These are phyloP conservation scores for Maccullochella peelii DNA, from an alignment of 2,113 vertebrate genomes.

Conservation along the genomic window DNA sequence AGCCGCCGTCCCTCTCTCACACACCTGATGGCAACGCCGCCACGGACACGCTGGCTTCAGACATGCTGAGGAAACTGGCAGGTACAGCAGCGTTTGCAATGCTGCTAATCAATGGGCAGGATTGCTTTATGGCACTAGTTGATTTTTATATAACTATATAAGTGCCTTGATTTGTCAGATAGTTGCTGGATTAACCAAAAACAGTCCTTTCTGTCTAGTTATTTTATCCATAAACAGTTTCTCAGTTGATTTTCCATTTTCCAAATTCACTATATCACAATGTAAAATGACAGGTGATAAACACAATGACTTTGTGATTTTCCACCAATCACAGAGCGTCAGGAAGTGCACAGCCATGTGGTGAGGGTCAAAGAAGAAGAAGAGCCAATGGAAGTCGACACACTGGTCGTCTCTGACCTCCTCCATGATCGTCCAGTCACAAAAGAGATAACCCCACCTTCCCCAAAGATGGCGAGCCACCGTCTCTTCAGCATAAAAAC, in stretches of 20 bases:
- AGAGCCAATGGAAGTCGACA: conserved; percentile 68
- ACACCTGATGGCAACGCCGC: conserved; percentile 59
- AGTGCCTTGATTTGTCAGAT: too few species aligned
- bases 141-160: too few species aligned
- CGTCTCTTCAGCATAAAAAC: conserved; percentile 50
- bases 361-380: conserved; percentile 78
- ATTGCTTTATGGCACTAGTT: too few species aligned
- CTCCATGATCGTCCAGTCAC: conserved; percentile 19
- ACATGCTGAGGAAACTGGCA: conserved; percentile 79
- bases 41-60: conserved; percentile 72
- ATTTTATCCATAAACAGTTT: too few species aligned
- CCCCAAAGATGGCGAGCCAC: background rate
- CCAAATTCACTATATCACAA: too few species aligned
- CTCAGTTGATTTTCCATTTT: too few species aligned
- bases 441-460: background rate
- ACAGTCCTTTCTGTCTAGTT: too few species aligned
- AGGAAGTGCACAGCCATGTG: conserved; percentile 54
- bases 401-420: background rate
- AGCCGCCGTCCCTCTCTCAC: conserved; percentile 74
- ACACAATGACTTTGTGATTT: conserved; percentile 24
- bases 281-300: background rate
- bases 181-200: too few species aligned
- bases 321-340: conserved; percentile 66
- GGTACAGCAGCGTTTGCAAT: too few species aligned
- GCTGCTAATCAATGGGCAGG: too few species aligned